phyloP scores from a whole-genome alignment of 2,113 vertebrate species.

The Corythornis vintsioides region DNA sequence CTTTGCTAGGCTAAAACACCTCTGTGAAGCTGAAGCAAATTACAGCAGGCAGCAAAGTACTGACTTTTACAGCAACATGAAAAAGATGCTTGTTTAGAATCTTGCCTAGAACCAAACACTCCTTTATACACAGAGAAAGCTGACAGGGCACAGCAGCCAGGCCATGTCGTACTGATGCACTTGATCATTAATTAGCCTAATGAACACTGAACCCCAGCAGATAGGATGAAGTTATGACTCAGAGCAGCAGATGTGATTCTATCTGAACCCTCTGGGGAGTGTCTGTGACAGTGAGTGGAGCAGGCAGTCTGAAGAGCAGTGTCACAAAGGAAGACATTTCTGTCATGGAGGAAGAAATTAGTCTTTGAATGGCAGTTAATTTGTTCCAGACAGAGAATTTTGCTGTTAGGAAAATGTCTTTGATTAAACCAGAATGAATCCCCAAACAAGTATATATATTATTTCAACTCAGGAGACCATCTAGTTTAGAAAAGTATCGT shows the following conservation, averaged over 20 bases:
- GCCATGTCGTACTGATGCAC: neutral
- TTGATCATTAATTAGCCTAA: constrained; percentile 43
- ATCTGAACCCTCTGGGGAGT: constrained; percentile 26
- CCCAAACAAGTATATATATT: neutral
- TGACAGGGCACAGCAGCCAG: neutral
- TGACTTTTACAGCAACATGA: neutral
- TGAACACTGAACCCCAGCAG: neutral
- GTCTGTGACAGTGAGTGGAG: neutral
- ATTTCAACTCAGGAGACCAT: neutral
- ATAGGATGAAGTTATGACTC: constrained; percentile 33
- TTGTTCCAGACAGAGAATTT: constrained; percentile 45
- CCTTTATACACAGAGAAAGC: neutral
- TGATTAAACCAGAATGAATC: constrained; percentile 17
- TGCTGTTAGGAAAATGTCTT: constrained; percentile 20
- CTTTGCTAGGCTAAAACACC: neutral
- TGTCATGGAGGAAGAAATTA: constrained; percentile 46
- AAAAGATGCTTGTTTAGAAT: neutral
- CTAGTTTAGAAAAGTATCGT: neutral
- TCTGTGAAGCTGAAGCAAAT: neutral
- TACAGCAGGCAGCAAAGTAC: neutral
- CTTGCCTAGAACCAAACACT: neutral
- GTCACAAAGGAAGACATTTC: constrained; percentile 41
- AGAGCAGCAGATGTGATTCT: constrained; percentile 48
- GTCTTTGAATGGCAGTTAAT: constrained; percentile 52
- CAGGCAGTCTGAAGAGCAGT: constrained; percentile 4